Evolutionary conservation across 2,113 vertebrate species (phyloP), one percentile per base, ranked within the genome.

Genomic region (Rhinichthys klamathensis): DNA sequence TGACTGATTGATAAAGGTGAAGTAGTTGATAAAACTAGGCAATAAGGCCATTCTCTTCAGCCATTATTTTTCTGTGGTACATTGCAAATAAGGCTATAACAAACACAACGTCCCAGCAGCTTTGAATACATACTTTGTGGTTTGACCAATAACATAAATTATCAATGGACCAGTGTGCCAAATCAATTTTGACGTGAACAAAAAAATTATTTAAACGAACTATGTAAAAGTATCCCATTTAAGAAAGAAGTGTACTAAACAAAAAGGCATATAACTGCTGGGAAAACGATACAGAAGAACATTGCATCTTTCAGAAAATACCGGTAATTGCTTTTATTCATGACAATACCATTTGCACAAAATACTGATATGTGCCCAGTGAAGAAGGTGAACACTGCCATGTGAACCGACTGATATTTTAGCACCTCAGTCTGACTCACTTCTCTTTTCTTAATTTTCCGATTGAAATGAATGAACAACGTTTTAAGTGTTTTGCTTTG

Each of bases 401-500:
- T 54, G 27, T 56, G 13, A 56, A 56, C 51, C 56, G 13, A 69
- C 70, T 21, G 80, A 80, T 41, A 70, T 80, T 80, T 46, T 74
- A 25, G 60, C 63, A 72, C 60, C 44, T 61, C 67, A 30, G 73
- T 80, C 63, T 30, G 4, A 58, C n/a, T 60, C 32, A 1, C 67
- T 49, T 60, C 35, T 41, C 21, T 23, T n/a, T 3, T 7, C 54
- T 3, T 23, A 3, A 25, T 10, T 35, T 56, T 82, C 3, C n/a
- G 1, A 35, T 78, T 27, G 32, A 46, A 60, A 75, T 63, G 41
- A 67, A 30, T 38, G 25, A 51, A 54, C 13, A 25, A 49, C 51
- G 6, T 25, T 6, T 44, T 16, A 27, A 83, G 56, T 49, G 35
- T 82, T 72, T 77, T 13, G 25, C 76, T 72, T 77, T 13, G 67